Evolutionary conservation across 2,113 vertebrate genomes (phyloP).

Genomic region (Struthidea cinerea): DNA sequence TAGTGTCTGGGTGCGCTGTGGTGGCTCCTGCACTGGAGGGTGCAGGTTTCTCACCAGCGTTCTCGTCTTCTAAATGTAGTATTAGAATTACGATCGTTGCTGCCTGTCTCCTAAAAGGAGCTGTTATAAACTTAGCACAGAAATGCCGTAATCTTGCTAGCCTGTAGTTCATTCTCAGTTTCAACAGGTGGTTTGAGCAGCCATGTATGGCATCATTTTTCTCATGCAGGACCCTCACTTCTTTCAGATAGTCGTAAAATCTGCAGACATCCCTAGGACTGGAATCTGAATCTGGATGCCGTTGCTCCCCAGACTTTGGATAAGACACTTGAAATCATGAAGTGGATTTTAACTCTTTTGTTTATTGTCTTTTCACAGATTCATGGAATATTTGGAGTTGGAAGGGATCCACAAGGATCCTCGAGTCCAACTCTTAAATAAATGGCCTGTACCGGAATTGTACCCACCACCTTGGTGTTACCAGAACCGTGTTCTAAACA

Average conservation of each 20-base stretch:
- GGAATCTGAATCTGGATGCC: not conserved
- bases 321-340: not conserved
- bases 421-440: not conserved
- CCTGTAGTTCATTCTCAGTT: fast-evolving
- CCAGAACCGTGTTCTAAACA: not conserved
- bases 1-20: fast-evolving
- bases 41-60: fast-evolving
- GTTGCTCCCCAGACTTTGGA: not conserved
- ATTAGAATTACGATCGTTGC: fast-evolving
- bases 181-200: not conserved
- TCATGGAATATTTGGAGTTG: not conserved
- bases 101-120: fast-evolving
- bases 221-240: not conserved
- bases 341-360: not conserved
- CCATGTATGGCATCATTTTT: not conserved
- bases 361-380: not conserved
- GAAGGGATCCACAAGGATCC: not conserved
- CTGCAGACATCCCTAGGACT: fast-evolving
- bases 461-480: not conserved
- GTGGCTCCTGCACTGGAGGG: fast-evolving
- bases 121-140: not conserved
- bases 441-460: fast-evolving
- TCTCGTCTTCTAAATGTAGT: fast-evolving
- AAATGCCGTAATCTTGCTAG: fast-evolving
- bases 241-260: not conserved